These are phyloP conservation scores for Trissolcus basalis DNA, from an alignment of 1,140 invertebrate species.

Conservation along the genomic window DNA sequence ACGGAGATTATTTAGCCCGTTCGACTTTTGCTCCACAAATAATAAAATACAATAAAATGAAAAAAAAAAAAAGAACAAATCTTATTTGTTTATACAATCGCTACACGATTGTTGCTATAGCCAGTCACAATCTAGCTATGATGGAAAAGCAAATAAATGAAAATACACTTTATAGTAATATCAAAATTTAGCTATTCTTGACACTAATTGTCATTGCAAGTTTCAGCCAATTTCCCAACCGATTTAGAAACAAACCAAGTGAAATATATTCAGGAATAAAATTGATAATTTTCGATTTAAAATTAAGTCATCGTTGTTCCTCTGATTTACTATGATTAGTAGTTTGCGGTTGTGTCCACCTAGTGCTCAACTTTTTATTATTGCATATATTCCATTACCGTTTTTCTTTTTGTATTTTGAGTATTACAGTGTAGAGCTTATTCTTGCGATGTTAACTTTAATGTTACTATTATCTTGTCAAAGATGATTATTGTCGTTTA, in stretches of 20 bases:
- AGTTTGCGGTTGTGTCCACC: conserved; percentile 49
- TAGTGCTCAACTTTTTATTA: conserved; percentile 53
- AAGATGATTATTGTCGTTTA: conserved; percentile 49
- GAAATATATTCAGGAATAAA: no score
- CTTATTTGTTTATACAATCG: conserved; percentile 1
- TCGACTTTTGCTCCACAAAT: conserved; percentile 18
- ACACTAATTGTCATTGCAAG: not conserved
- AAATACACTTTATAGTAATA: no score
- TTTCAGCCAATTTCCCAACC: conserved; percentile 13
- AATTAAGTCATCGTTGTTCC: conserved; percentile 35
- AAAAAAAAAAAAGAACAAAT: not conserved
- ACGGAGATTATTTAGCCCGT: conserved; percentile 6
- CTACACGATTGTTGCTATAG: conserved; percentile 7
- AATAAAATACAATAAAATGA: conserved; percentile 13
- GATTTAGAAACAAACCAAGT: no score
- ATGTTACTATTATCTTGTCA: conserved; percentile 28
- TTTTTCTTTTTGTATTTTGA: conserved; percentile 57
- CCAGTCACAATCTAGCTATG: conserved; percentile 18
- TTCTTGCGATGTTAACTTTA: conserved; percentile 40
- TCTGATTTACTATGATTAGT: conserved; percentile 32
- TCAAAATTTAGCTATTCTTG: not conserved
- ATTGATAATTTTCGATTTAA: no score
- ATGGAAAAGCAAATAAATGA: conserved; percentile 1
- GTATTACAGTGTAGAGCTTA: conserved; percentile 50
- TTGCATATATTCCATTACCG: conserved; percentile 50